These are phyloP conservation scores for Cheiracanthium punctorium DNA, from an alignment of 2,888 invertebrate genomes.

Conservation along the genomic window DNA sequence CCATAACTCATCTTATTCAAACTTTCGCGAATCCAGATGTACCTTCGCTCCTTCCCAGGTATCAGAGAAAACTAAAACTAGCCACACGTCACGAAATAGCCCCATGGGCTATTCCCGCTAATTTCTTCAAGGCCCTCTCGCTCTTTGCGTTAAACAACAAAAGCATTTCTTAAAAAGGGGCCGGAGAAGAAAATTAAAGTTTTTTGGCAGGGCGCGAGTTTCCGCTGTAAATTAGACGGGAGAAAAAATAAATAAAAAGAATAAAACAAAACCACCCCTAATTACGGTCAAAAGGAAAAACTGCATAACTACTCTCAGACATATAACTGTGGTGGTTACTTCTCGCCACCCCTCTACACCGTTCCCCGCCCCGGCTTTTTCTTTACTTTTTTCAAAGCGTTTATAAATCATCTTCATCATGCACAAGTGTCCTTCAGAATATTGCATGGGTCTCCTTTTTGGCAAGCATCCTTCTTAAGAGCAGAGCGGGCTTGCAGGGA, in stretches of 20 bases:
- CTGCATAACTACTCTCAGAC: constrained; percentile 13
- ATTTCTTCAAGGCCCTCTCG: constrained; percentile 34
- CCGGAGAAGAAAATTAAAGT: constrained; percentile 57
- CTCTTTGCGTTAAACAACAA: constrained; percentile 28
- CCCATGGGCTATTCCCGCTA: constrained; percentile 33
- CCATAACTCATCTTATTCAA: neutral
- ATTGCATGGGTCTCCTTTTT: constrained; percentile 45
- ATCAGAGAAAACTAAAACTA: neutral
- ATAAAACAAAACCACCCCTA: constrained; percentile 64
- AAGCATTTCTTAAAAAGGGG: constrained; percentile 46
- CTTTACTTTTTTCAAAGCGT: constrained; percentile 35
- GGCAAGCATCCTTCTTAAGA: constrained; percentile 54
- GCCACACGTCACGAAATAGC: constrained; percentile 23
- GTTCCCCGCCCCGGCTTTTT: no score
- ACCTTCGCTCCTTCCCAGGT: neutral
- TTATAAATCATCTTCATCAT: constrained; percentile 68
- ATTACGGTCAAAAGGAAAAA: constrained; percentile 47
- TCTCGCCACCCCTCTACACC: neutral
- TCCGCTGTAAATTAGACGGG: constrained; percentile 50
- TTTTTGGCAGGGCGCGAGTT: constrained; percentile 50
- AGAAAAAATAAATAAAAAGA: constrained; percentile 14
- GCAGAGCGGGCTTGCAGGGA: neutral
- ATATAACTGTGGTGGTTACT: neutral
- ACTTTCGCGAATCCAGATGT: neutral
- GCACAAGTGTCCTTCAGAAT: constrained; percentile 60